A percentile compares a stretch with the other conserved stretches of the same genome.
phyloP scores from a whole-genome alignment of 2,888 invertebrate genomes.

The Spodoptera littoralis region DNA sequence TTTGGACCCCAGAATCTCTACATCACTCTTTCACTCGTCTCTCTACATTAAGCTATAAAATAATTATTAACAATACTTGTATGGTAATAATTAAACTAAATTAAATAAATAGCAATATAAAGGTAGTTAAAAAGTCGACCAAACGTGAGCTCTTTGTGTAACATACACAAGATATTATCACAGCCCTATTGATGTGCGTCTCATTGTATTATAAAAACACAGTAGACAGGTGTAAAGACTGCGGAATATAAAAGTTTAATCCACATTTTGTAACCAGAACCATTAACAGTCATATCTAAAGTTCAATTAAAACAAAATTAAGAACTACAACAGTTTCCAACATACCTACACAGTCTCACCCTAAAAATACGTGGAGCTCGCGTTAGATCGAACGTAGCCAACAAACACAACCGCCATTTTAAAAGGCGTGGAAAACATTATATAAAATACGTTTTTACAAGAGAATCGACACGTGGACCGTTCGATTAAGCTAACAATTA shows the following conservation, averaged over 20 bases:
- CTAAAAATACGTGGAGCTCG: conserved; percentile 65
- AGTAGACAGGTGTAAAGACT: conserved; percentile 64
- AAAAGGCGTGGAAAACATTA: conserved; percentile 39
- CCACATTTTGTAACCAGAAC: conserved; percentile 35
- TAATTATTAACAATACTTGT: conserved; percentile 82
- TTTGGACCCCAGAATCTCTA: conserved; percentile 70
- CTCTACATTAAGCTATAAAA: conserved; percentile 73
- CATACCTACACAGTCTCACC: conserved; percentile 55
- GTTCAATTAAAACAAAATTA: conserved; percentile 39
- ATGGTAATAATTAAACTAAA: conserved; percentile 76
- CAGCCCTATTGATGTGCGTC: conserved; percentile 86
- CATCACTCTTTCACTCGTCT: conserved; percentile 70
- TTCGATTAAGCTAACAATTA: conserved; percentile 26
- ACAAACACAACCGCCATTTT: conserved; percentile 60
- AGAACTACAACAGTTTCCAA: conserved; percentile 46
- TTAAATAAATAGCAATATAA: conserved; percentile 63
- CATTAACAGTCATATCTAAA: conserved; percentile 35
- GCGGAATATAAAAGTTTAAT: conserved; percentile 47
- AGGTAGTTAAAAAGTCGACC: conserved; percentile 68
- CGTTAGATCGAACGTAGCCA: conserved; percentile 65
- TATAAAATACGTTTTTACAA: conserved; percentile 34
- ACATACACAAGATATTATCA: conserved; percentile 78
- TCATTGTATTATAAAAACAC: conserved; percentile 63
- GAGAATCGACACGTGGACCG: conserved; percentile 7
- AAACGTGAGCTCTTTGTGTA: conserved; percentile 72